Percentiles rank a stretch among this genome's conserved stretches.
Evolutionary conservation across 2,797 vertebrate genomes (phyloP).

Genomic region (Coregonus ussuriensis): DNA sequence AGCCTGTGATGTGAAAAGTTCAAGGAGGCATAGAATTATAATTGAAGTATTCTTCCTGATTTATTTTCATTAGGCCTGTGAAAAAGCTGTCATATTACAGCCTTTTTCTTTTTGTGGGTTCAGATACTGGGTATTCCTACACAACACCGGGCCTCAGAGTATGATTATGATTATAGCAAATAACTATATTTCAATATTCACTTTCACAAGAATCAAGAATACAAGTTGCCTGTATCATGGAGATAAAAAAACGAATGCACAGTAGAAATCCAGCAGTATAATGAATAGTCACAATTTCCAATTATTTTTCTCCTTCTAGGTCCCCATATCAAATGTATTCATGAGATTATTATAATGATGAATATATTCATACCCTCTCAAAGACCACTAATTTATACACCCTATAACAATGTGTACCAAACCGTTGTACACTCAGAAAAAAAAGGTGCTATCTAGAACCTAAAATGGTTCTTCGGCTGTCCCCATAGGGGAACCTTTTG

Average conservation of each 20-base stretch:
- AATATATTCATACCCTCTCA: not conserved
- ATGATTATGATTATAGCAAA: not conserved
- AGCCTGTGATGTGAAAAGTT: slow-evolving; percentile 12
- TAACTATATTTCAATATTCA: not conserved
- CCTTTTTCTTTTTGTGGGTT: too few relatives aligned
- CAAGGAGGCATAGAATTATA: not conserved
- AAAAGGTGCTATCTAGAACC: too few relatives aligned
- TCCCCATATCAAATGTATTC: not conserved
- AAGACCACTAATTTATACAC: not conserved
- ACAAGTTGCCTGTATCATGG: not conserved
- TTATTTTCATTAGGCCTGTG: not conserved
- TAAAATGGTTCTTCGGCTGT: too few relatives aligned
- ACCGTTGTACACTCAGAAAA: not conserved
- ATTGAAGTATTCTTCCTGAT: not conserved
- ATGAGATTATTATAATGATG: not conserved
- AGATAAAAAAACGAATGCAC: not conserved
- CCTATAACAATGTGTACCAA: not conserved
- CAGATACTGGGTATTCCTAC: not conserved
- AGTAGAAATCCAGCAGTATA: too few relatives aligned
- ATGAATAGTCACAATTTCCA: too few relatives aligned
- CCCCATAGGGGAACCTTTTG: too few relatives aligned
- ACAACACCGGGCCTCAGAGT: not conserved
- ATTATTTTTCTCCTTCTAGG: not conserved
- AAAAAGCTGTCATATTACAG: not conserved
- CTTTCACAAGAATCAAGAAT: not conserved